phyloP scores from a whole-genome alignment of 2,888 invertebrate species.

The Serripes groenlandicus region DNA sequence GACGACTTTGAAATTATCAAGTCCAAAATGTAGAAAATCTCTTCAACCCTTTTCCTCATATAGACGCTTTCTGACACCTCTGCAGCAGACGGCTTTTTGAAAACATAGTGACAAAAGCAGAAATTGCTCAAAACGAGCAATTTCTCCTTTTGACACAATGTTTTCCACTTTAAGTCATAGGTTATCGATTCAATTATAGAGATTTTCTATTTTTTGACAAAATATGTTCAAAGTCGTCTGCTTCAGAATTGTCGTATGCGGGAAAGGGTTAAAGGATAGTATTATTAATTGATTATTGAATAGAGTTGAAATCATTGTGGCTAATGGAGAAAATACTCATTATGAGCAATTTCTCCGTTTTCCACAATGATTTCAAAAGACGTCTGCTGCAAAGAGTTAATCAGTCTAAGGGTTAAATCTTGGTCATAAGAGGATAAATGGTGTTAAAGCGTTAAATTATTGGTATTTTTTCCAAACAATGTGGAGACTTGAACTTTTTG shows the following conservation, averaged over 20 bases:
- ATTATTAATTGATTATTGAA: too few relatives aligned
- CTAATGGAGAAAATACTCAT: not conserved
- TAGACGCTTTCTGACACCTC: not conserved
- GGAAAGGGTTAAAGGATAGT: too few relatives aligned
- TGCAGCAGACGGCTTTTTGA: not conserved
- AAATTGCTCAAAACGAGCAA: not conserved
- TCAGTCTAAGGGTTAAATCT: not conserved
- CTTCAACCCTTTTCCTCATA: not conserved
- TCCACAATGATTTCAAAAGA: constrained; percentile 5
- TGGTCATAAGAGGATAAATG: constrained; percentile 11
- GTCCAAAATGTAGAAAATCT: not conserved
- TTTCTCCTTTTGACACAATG: constrained; percentile 5
- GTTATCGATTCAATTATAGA: too few relatives aligned
- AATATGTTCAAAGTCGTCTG: too few relatives aligned
- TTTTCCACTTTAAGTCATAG: too few relatives aligned
- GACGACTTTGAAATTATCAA: too few relatives aligned
- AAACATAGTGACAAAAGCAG: not conserved
- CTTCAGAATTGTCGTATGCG: too few relatives aligned
- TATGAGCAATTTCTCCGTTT: not conserved
- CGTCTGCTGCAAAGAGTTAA: not conserved
- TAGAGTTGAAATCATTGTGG: not conserved
- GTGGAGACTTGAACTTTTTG: constrained; percentile 14
- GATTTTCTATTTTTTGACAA: too few relatives aligned
- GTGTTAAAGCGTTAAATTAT: constrained; percentile 17
- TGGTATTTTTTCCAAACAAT: constrained; percentile 9